These are phyloP conservation scores for Chunga burmeisteri DNA, from an alignment of 2,113 vertebrate genomes.

Conservation along the genomic window DNA sequence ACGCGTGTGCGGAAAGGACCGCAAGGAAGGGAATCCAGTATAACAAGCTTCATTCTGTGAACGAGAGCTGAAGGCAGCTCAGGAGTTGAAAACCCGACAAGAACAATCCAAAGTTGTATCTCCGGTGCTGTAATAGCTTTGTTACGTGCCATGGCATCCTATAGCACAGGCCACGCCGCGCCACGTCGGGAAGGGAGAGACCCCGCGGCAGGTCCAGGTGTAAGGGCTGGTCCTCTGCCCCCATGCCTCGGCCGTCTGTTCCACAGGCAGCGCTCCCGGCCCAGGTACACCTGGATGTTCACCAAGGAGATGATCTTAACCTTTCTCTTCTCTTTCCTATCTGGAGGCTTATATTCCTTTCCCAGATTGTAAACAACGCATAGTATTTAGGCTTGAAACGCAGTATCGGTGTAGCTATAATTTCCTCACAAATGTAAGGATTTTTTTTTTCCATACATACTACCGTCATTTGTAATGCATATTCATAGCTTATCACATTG, in stretches of 20 bases:
- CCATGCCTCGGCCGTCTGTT: neutral
- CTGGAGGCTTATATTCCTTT: neutral
- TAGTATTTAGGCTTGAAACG: neutral
- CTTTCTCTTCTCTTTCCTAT: neutral
- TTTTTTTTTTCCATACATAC: neutral
- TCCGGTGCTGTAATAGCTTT: neutral
- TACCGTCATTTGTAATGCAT: neutral
- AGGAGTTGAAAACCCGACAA: neutral
- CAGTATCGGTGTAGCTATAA: neutral
- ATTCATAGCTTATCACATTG: neutral
- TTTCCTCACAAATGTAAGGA: neutral
- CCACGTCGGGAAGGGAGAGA: neutral
- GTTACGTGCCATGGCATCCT: neutral
- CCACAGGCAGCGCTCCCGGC: neutral
- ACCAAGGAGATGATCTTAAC: neutral
- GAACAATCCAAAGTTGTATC: neutral
- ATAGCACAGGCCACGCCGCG: accelerated
- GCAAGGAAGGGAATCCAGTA: neutral
- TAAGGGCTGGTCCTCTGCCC: too few species aligned
- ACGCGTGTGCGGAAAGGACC: neutral
- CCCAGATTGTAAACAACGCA: neutral
- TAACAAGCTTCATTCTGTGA: neutral
- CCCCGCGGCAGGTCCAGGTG: neutral
- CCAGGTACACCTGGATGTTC: neutral
- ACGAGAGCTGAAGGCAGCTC: neutral